Conservation (phyloP, 92 coral and sea anemone genomes). For the Anthopleura xanthogrammica region DNA sequence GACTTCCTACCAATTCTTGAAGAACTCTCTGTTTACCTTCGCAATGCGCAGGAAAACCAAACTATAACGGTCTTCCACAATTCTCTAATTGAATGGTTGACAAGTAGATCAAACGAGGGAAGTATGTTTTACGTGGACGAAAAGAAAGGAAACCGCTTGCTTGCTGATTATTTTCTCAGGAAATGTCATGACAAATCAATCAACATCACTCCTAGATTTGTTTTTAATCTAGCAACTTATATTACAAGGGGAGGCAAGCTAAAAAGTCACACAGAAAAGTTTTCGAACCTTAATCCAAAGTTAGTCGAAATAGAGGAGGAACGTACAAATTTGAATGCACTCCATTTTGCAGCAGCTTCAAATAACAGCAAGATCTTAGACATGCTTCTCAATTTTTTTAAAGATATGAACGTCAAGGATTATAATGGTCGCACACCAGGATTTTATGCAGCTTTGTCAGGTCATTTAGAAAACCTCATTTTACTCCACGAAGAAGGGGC, state of each 20-base stretch:
- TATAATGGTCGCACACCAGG: constrained; percentile 60
- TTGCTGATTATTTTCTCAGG: constrained; percentile 45
- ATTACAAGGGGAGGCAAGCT: constrained; percentile 30
- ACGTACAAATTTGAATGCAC: constrained; percentile 40
- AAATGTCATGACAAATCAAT: constrained; percentile 3
- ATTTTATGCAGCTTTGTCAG: constrained; percentile 60
- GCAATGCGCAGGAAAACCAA: constrained; percentile 26
- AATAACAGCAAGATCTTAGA: constrained; percentile 26
- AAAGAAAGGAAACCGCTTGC: constrained; percentile 52
- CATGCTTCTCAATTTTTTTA: constrained; percentile 39
- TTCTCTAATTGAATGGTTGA: constrained; percentile 71
- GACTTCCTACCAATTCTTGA: constrained; percentile 46
- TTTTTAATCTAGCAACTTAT: constrained; percentile 52
- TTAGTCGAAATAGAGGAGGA: constrained; percentile 29
- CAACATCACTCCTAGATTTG: not conserved
- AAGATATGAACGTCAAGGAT: constrained; percentile 48
- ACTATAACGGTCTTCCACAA: constrained; percentile 55
- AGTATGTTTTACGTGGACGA: constrained; percentile 49
- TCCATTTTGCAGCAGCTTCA: constrained; percentile 53
- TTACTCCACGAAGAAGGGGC: constrained; percentile 48
- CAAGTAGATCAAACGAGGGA: constrained; percentile 38
- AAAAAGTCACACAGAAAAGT: constrained; percentile 13
- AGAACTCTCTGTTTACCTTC: constrained; percentile 52
- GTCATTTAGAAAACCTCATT: constrained; percentile 47
- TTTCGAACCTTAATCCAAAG: constrained; percentile 29